Percentiles rank a stretch among this genome's conserved stretches.
These are phyloP conservation scores for Gopherus evgoodei DNA, from an alignment of 2,113 vertebrate species.

Conservation along the genomic window DNA sequence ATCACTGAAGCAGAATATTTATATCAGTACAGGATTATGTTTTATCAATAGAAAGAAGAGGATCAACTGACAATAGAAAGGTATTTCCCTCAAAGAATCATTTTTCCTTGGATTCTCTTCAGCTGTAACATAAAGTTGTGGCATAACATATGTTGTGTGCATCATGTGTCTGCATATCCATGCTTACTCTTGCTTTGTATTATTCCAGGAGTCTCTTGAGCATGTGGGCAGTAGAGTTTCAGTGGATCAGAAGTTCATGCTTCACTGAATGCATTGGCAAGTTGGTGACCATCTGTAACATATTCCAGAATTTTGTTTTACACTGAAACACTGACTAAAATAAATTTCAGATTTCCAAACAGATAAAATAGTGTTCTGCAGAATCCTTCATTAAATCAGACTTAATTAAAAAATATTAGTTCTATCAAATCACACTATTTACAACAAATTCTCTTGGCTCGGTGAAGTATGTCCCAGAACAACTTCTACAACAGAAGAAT, in stretches of 20 bases:
- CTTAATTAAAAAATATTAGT: background rate
- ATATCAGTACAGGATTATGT: background rate
- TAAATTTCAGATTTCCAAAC: background rate
- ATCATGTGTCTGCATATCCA: conserved; percentile 35
- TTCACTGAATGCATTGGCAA: conserved; percentile 49
- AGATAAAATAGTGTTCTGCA: background rate
- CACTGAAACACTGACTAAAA: background rate
- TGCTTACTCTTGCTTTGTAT: conserved; percentile 55
- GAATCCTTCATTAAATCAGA: fast-evolving
- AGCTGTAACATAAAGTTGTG: conserved; percentile 3
- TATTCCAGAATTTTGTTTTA: background rate
- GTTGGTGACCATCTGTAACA: conserved; percentile 70
- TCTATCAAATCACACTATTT: background rate
- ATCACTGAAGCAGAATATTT: background rate
- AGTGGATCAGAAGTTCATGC: conserved; percentile 63
- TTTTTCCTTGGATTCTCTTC: conserved; percentile 7
- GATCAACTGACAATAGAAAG: background rate
- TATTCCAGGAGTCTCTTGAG: conserved; percentile 56
- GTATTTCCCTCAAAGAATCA: background rate
- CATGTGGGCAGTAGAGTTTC: conserved; percentile 40
- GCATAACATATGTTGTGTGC: conserved; percentile 55
- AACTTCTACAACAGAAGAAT: background rate
- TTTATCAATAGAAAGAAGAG: background rate
- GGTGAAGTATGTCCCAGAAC: background rate
- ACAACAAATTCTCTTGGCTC: background rate